These are phyloP conservation scores for Oplegnathus fasciatus DNA, from an alignment of 2,113 vertebrate species.

Conservation along the genomic window DNA sequence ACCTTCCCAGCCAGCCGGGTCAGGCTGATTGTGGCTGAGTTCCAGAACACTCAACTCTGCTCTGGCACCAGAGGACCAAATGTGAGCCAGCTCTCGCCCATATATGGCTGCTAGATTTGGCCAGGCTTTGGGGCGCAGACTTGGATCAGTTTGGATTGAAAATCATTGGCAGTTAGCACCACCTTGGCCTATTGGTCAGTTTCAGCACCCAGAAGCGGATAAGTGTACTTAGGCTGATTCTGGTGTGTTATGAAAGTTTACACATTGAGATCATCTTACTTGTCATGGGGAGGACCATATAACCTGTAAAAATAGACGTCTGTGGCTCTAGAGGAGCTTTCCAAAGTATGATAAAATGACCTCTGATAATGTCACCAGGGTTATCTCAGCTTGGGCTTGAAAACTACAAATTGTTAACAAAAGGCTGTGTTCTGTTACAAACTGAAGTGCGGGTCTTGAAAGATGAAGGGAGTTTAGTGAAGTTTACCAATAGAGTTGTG, in stretches of 20 bases:
- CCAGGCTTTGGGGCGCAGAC: not conserved
- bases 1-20: not conserved
- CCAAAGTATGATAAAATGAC: not conserved
- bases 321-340: not conserved
- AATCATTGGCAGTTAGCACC: not conserved
- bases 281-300: not conserved
- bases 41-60: not conserved
- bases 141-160: not conserved
- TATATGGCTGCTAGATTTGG: constrained; percentile 7
- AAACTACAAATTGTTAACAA: not conserved
- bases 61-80: not conserved
- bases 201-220: not conserved
- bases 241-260: not conserved
- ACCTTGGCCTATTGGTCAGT: not conserved
- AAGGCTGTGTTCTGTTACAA: not conserved
- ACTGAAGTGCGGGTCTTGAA: not conserved
- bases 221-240: not conserved
- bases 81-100: constrained; percentile 2
- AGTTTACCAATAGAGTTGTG: not conserved
- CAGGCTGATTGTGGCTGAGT: not conserved
- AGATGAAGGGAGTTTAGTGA: not conserved
- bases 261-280: not conserved
- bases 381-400: not conserved
- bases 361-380: not conserved
- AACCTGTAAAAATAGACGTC: not conserved